Conservation (phyloP, 2,888 invertebrate genomes). For the Doris montereyensis region DNA sequence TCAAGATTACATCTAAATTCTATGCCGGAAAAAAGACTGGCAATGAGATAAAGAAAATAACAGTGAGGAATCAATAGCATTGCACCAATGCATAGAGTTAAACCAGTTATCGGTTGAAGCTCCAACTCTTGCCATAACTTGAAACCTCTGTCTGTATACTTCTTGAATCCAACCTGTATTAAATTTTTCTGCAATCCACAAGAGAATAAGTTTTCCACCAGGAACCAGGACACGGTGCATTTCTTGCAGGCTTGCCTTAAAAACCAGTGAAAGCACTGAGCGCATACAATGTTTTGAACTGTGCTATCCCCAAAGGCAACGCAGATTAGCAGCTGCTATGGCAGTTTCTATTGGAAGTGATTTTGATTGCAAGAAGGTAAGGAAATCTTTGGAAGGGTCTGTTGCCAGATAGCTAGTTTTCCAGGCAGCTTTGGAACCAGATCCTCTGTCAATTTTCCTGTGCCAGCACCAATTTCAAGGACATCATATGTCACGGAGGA, state of each 20-base stretch:
- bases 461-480: slow-evolving; percentile 59
- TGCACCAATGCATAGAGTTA: slow-evolving; percentile 22
- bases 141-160: slow-evolving; percentile 8
- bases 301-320: slow-evolving; percentile 49
- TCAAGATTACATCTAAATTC: slow-evolving; percentile 24
- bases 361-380: slow-evolving; percentile 45
- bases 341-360: slow-evolving; percentile 45
- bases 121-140: slow-evolving; percentile 3
- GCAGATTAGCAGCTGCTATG: slow-evolving; percentile 46
- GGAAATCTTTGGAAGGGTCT: slow-evolving; percentile 55
- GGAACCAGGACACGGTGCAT: slow-evolving; percentile 54
- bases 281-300: slow-evolving; percentile 53
- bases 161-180: slow-evolving; percentile 17
- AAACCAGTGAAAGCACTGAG: slow-evolving; percentile 62
- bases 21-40: background rate
- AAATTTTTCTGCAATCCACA: slow-evolving; percentile 21
- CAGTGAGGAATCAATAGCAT: background rate
- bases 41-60: background rate
- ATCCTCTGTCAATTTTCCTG: slow-evolving; percentile 56
- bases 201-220: slow-evolving; percentile 44
- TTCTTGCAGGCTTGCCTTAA: slow-evolving; percentile 48
- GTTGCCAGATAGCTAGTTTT: slow-evolving; percentile 49
- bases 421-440: background rate
- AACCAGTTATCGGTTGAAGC: background rate
- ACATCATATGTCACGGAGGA: slow-evolving; percentile 44